Percentiles rank a stretch among this genome's conserved stretches.
phyloP scores from a whole-genome alignment of 1,140 invertebrate species.

The Calephelis nemesis region DNA sequence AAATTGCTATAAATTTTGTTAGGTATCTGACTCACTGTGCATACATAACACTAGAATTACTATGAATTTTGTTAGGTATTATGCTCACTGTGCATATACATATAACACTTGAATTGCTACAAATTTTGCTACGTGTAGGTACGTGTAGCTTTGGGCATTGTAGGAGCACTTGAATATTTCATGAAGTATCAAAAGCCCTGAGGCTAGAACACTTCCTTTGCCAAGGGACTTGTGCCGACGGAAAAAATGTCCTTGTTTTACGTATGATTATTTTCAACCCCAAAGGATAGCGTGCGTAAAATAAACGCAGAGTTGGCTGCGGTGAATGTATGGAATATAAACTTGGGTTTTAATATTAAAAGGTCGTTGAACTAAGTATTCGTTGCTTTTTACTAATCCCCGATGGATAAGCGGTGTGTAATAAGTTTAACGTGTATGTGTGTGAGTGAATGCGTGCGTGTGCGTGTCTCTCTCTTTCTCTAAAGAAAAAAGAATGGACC shows the following conservation, averaged over 20 bases:
- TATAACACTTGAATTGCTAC: not conserved
- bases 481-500: no score
- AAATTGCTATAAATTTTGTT: not conserved
- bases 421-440: no score
- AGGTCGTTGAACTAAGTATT: not conserved
- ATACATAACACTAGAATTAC: not conserved
- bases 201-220: conserved; percentile 10
- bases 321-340: not conserved
- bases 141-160: not conserved
- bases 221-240: conserved; percentile 1
- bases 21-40: no score
- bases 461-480: no score
- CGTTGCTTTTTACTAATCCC: no score
- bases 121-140: not conserved
- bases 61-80: not conserved
- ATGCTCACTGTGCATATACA: no score
- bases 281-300: conserved; percentile 14
- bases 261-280: conserved; percentile 13
- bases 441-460: no score
- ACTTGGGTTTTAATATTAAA: conserved; percentile 8
- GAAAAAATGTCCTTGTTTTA: conserved; percentile 13
- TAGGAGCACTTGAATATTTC: conserved; percentile 6
- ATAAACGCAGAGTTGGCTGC: conserved; percentile 7
- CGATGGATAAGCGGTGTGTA: no score
- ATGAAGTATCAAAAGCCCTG: conserved; percentile 12